A percentile compares a stretch with the other conserved stretches of the same genome.
Evolutionary conservation across 2,888 invertebrate species (phyloP).

Genomic region (Congeria kusceri): DNA sequence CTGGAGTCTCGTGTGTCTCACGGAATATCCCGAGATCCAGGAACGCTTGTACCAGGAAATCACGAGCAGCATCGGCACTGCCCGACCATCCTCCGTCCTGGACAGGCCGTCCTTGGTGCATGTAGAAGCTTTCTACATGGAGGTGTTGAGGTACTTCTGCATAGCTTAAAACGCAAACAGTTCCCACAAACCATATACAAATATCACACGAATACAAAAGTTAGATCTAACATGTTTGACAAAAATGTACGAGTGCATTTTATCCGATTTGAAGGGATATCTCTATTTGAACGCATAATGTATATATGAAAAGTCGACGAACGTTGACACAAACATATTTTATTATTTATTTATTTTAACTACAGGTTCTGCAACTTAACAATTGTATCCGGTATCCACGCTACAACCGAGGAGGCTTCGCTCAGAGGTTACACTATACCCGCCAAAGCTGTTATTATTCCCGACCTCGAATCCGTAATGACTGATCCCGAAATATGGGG

Average conservation of each 20-base stretch:
- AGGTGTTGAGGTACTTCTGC: slow-evolving; percentile 74
- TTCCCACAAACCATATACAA: too few species aligned
- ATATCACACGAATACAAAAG: too few species aligned
- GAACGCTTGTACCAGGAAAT: slow-evolving; percentile 63
- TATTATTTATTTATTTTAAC: too few species aligned
- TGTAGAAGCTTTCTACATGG: slow-evolving; percentile 76
- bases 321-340: too few species aligned
- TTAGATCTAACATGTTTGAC: too few species aligned
- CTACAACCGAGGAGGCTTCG: slow-evolving; percentile 64
- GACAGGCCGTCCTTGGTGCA: slow-evolving; percentile 64
- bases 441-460: slow-evolving; percentile 65
- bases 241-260: too few species aligned
- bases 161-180: too few species aligned
- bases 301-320: too few species aligned
- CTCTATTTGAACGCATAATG: too few species aligned
- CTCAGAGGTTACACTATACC: slow-evolving; percentile 79
- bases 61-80: slow-evolving; percentile 79
- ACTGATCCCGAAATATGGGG: slow-evolving; percentile 69
- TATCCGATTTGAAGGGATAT: too few species aligned
- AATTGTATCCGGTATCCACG: slow-evolving; percentile 38
- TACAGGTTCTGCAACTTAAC: slow-evolving; percentile 30
- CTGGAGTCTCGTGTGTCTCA: slow-evolving; percentile 93
- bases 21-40: slow-evolving; percentile 89
- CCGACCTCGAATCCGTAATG: slow-evolving; percentile 69
- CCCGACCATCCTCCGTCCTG: slow-evolving; percentile 52